These are phyloP conservation scores for Arctopsyche grandis DNA, from an alignment of 1,140 invertebrate species.

Conservation along the genomic window DNA sequence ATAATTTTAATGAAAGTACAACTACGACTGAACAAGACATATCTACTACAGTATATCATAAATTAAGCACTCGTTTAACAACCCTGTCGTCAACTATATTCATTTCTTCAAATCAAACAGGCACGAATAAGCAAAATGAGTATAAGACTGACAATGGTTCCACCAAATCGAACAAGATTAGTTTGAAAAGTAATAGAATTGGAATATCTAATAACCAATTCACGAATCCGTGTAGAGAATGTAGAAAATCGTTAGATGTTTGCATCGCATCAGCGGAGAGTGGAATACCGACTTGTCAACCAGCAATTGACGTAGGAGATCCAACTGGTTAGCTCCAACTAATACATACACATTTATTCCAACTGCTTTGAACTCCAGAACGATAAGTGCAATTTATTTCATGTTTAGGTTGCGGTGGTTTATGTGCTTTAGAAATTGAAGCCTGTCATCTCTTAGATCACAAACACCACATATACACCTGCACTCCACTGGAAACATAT, in stretches of 20 bases:
- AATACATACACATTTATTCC: neutral
- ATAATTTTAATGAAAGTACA: neutral
- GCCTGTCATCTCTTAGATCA: slow-evolving; percentile 75
- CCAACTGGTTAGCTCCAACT: slow-evolving; percentile 66
- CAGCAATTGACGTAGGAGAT: slow-evolving; percentile 69
- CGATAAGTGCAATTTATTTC: neutral
- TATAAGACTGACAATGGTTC: slow-evolving; percentile 52
- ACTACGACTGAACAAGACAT: slow-evolving; percentile 18
- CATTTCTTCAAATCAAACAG: slow-evolving; percentile 31
- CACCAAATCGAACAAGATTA: slow-evolving; percentile 21
- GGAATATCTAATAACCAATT: slow-evolving; percentile 45
- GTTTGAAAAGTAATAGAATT: slow-evolving; percentile 12
- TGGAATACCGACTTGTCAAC: slow-evolving; percentile 71
- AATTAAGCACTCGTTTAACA: neutral
- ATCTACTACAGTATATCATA: slow-evolving; percentile 2
- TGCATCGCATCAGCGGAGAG: slow-evolving; percentile 73
- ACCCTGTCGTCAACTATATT: slow-evolving; percentile 3
- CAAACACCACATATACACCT: slow-evolving; percentile 64
- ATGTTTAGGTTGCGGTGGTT: slow-evolving; percentile 73
- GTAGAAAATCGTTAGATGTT: slow-evolving; percentile 68
- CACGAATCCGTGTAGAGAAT: slow-evolving; percentile 60
- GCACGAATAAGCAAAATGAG: neutral
- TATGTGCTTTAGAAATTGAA: slow-evolving; percentile 75
- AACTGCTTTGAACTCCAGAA: neutral
- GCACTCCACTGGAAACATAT: slow-evolving; percentile 61